Evolutionary conservation across 64 coral and sea anemone species (phyloP), one percentile per base, ranked within the genome.

Genomic region (Catalaphyllia jardinei): DNA sequence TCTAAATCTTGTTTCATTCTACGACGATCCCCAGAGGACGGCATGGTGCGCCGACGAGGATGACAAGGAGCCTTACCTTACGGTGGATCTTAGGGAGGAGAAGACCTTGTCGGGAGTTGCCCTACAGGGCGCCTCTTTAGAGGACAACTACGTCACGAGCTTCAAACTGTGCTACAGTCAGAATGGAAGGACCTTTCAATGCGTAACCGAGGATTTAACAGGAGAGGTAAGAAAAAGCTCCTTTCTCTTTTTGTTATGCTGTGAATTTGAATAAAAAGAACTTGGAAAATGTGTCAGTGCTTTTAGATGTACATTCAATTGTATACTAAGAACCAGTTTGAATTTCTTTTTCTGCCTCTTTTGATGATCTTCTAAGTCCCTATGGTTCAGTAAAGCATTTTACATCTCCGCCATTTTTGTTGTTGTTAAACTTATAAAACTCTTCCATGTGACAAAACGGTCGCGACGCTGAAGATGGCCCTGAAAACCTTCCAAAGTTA

Each of bases 21-120:
- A 95, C 52, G 97, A 95, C 25, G 97, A 99, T 67, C 88, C 90
- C 20, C 72, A 95, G 38, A 89, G 89, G 46, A 99, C 91, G 3
- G 97, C 97, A 9, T 99, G 97, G 97, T 99, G 97, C 57, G 94
- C 97, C 25, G 94, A 95, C 52, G 72, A 80, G 33, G 97, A 95
- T 33, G 97, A 99, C 62, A 94, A 95, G 82, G 94, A 94, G 3
- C 97, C 97, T 3, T 99, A 99, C 63, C 51, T 99, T 13, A 95
- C 94, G 9, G 86, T 99, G 31, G 97, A 95, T 31, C 88, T 99
- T 35, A 92, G 69, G n/a, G 82, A 92, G 67, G 97, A 99, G 61
- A 99, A 86, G 72, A 99, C 97, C 11, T 88, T 99, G 62, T 91
- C 97, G 4, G 97, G 97, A 0, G 91, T 99, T 7, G 97, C 97